Conservation (phyloP, 2,888 invertebrate species). For the Ectemnius lituratus region DNA sequence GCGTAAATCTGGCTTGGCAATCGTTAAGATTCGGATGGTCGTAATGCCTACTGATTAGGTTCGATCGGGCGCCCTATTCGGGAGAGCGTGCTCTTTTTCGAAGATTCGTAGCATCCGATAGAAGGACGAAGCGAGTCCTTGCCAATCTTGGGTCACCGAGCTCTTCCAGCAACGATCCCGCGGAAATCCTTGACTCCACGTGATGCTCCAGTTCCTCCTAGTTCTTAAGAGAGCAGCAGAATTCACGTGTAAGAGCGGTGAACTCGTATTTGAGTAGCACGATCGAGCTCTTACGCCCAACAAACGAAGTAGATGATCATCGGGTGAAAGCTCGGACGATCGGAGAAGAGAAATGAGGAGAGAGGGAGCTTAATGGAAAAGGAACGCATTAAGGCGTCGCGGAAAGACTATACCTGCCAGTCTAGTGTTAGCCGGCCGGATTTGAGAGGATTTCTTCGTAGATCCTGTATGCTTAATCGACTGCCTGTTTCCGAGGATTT, state of each 20-base stretch:
- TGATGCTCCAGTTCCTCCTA: slow-evolving; percentile 25
- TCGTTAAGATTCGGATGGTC: slow-evolving; percentile 42
- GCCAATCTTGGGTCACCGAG: slow-evolving; percentile 25
- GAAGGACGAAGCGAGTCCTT: slow-evolving; percentile 17
- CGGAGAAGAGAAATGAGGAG: slow-evolving; percentile 22
- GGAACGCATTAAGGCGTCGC: slow-evolving; percentile 21
- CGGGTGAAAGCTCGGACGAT: not conserved
- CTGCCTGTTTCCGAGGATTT: slow-evolving; percentile 27
- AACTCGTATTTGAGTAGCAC: not conserved
- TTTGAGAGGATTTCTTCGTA: not conserved
- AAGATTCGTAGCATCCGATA: slow-evolving; percentile 37
- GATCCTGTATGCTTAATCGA: slow-evolving; percentile 31
- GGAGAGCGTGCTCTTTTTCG: slow-evolving; percentile 20
- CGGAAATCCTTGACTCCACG: slow-evolving; percentile 51
- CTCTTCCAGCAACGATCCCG: slow-evolving; percentile 58
- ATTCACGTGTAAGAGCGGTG: slow-evolving; percentile 39
- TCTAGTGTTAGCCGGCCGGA: slow-evolving; percentile 7
- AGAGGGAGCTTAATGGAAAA: slow-evolving; percentile 39
- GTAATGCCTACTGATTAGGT: slow-evolving; percentile 55
- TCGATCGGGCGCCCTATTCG: slow-evolving; percentile 11
- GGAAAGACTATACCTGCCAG: slow-evolving; percentile 9
- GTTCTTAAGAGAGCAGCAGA: slow-evolving; percentile 5
- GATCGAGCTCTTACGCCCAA: not conserved
- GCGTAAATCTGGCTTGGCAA: slow-evolving; percentile 52
- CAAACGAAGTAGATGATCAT: slow-evolving; percentile 4